Conservation (phyloP, 2,888 invertebrate species). For the Chrysodeixis includens region DNA sequence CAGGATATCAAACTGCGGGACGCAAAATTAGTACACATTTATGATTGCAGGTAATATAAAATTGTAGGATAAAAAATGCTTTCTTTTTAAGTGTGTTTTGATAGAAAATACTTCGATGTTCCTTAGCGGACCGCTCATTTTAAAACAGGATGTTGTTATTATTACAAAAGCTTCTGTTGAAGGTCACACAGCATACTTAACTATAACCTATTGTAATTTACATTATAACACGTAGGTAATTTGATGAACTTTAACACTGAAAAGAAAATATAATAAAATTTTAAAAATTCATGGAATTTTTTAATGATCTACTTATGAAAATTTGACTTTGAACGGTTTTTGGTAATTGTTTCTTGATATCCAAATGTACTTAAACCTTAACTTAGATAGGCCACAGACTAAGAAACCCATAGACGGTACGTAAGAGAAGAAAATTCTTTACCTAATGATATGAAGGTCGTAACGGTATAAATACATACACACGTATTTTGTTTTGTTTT, state of each 20-base stretch:
- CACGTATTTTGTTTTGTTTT: too few species aligned
- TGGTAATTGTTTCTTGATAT: too few species aligned
- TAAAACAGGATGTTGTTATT: not conserved
- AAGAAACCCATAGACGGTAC: too few species aligned
- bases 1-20: too few species aligned
- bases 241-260: not conserved
- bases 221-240: not conserved
- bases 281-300: not conserved
- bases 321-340: not conserved
- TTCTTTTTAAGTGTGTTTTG: not conserved
- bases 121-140: not conserved
- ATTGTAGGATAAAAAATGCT: too few species aligned
- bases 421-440: too few species aligned
- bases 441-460: too few species aligned
- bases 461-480: too few species aligned
- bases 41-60: too few species aligned
- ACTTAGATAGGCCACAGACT: too few species aligned
- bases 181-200: slow-evolving; percentile 6
- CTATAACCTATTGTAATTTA: slow-evolving; percentile 10
- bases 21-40: too few species aligned
- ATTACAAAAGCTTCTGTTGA: slow-evolving; percentile 1
- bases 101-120: not conserved
- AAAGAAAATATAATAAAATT: not conserved
- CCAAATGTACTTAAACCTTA: too few species aligned
- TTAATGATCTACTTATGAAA: not conserved